These are phyloP conservation scores for Piezodorus guildinii DNA, from an alignment of 1,140 invertebrate genomes.

Conservation along the genomic window DNA sequence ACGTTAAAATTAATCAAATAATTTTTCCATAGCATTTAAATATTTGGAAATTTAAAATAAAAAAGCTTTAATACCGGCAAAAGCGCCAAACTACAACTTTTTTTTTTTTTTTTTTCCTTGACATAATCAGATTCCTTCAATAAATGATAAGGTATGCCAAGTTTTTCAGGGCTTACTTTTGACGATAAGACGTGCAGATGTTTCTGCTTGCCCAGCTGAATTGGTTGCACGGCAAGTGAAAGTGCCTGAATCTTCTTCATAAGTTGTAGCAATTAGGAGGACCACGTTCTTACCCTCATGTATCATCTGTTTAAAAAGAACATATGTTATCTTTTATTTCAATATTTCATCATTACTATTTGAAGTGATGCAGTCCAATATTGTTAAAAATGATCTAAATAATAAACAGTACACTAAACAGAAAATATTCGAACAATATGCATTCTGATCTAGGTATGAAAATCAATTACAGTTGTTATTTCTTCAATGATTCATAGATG, in stretches of 20 bases:
- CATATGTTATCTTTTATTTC: no score
- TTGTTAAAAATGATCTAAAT: no score
- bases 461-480: no score
- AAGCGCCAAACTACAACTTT: conserved; percentile 15
- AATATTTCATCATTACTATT: no score
- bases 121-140: not conserved
- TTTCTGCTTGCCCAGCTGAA: conserved; percentile 79
- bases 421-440: no score
- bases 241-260: conserved; percentile 84
- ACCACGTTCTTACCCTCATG: conserved; percentile 81
- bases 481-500: no score
- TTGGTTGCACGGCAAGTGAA: conserved; percentile 87
- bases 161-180: conserved; percentile 87
- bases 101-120: not conserved
- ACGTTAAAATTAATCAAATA: conserved; percentile 2
- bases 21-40: no score
- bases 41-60: conserved; percentile 8
- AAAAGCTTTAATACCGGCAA: not conserved
- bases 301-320: conserved; percentile 62
- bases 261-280: conserved; percentile 78
- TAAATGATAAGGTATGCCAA: conserved; percentile 1
- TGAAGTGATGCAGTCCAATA: no score
- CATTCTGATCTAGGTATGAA: no score
- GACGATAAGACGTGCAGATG: conserved; percentile 83
- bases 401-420: no score